These are phyloP conservation scores for Drosophila equinoxialis DNA, from an alignment of 1,140 invertebrate species.

Conservation along the genomic window DNA sequence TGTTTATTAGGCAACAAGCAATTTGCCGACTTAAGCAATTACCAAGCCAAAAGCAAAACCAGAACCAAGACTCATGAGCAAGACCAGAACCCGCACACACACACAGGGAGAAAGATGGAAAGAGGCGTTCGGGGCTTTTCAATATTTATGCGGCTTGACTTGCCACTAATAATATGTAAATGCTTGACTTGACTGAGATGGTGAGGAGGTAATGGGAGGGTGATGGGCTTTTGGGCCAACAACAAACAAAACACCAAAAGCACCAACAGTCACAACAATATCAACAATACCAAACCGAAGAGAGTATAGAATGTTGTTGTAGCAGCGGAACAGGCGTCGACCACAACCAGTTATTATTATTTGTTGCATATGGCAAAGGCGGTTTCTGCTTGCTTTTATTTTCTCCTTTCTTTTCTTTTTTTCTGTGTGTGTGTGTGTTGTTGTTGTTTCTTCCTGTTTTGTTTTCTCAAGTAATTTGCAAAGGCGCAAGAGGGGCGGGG, in stretches of 20 bases:
- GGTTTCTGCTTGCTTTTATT: conserved; percentile 35
- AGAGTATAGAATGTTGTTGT: background rate
- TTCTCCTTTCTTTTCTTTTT: conserved; percentile 29
- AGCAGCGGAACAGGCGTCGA: conserved; percentile 30
- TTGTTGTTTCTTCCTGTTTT: conserved; percentile 31
- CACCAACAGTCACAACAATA: conserved; percentile 45
- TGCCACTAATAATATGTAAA: conserved; percentile 57
- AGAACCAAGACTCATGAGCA: conserved; percentile 7
- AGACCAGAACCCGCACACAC: background rate
- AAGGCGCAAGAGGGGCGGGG: conserved; percentile 1
- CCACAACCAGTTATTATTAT: conserved; percentile 62
- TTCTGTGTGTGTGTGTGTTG: conserved; percentile 9
- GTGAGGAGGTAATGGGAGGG: too few species aligned
- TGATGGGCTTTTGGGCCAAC: conserved; percentile 22
- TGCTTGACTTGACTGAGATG: conserved; percentile 39
- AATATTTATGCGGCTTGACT: conserved; percentile 55
- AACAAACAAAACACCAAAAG: conserved; percentile 32
- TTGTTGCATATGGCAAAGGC: conserved; percentile 60
- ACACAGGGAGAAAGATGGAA: conserved; percentile 21
- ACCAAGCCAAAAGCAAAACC: conserved; percentile 40
- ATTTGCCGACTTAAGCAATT: conserved; percentile 67
- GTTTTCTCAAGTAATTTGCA: conserved; percentile 64
- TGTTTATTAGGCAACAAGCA: conserved; percentile 57
- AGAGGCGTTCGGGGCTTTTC: conserved; percentile 55
- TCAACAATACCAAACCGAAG: conserved; percentile 10